These are phyloP conservation scores for Paedocypris micromegethes DNA, from an alignment of 2,797 vertebrate genomes.

Conservation along the genomic window DNA sequence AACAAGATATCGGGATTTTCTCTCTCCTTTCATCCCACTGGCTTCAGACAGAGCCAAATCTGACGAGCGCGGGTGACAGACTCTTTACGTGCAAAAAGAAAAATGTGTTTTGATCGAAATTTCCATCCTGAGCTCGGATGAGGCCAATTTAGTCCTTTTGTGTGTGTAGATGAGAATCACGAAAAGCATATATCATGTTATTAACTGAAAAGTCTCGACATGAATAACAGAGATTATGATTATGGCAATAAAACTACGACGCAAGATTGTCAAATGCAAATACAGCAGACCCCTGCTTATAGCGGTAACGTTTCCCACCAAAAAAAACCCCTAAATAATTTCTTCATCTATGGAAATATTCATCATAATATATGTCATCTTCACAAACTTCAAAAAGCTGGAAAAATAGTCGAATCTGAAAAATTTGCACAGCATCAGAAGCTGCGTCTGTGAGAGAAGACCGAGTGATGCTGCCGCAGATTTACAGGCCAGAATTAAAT, in stretches of 20 bases:
- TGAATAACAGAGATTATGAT: too few relatives aligned
- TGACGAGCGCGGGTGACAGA: conserved; percentile 24
- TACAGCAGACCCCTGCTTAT: background rate
- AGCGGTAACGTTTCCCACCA: too few relatives aligned
- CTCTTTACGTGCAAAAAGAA: conserved; percentile 38
- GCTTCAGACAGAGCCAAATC: conserved; percentile 40
- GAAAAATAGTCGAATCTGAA: too few relatives aligned
- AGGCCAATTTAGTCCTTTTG: conserved; percentile 27
- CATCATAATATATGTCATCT: too few relatives aligned
- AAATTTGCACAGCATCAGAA: too few relatives aligned
- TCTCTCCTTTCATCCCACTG: conserved; percentile 48
- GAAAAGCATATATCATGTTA: conserved; percentile 18
- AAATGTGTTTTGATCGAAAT: conserved; percentile 37
- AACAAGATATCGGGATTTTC: conserved; percentile 46
- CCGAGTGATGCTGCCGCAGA: too few relatives aligned
- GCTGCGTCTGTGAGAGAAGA: too few relatives aligned
- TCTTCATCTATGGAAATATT: background rate
- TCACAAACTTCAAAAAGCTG: too few relatives aligned
- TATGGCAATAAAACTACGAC: conserved; percentile 1
- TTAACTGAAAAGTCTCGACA: too few relatives aligned
- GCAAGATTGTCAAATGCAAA: conserved; percentile 38
- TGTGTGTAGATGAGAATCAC: conserved; percentile 19
- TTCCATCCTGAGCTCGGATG: conserved; percentile 25
- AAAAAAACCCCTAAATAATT: background rate
- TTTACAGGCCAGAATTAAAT: too few relatives aligned